Conservation (phyloP, 1,140 invertebrate genomes). For the Nebria ingens region DNA sequence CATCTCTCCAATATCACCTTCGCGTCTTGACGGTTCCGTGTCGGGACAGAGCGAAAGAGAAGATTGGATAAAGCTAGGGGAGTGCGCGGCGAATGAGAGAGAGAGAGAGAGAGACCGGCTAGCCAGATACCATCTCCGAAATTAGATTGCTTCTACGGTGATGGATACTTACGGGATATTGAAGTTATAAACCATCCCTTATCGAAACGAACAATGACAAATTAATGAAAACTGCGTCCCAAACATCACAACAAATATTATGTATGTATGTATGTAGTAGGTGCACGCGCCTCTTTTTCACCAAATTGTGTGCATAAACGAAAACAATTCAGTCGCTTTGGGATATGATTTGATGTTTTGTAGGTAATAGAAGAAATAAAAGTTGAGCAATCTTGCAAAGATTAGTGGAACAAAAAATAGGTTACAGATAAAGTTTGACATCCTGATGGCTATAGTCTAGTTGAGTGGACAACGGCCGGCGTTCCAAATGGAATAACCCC, state of each 20-base stretch:
- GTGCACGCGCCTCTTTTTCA: no score
- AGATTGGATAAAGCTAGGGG: background rate
- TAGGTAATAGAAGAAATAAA: no score
- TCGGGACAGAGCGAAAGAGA: background rate
- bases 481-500: slow-evolving; percentile 2
- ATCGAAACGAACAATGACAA: slow-evolving; percentile 3
- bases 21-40: background rate
- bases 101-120: background rate
- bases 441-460: no score
- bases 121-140: slow-evolving; percentile 8
- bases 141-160: slow-evolving; percentile 8
- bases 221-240: slow-evolving; percentile 5
- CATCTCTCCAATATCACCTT: background rate
- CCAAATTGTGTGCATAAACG: no score
- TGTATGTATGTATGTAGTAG: no score
- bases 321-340: no score
- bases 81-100: background rate
- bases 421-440: no score
- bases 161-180: slow-evolving; percentile 9
- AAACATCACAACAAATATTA: no score
- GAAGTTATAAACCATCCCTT: slow-evolving; percentile 9
- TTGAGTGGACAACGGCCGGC: no score
- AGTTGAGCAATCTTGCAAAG: no score
- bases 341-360: no score
- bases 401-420: no score